phyloP scores from a whole-genome alignment of 2,113 vertebrate genomes.

The Apaloderma vittatum region DNA sequence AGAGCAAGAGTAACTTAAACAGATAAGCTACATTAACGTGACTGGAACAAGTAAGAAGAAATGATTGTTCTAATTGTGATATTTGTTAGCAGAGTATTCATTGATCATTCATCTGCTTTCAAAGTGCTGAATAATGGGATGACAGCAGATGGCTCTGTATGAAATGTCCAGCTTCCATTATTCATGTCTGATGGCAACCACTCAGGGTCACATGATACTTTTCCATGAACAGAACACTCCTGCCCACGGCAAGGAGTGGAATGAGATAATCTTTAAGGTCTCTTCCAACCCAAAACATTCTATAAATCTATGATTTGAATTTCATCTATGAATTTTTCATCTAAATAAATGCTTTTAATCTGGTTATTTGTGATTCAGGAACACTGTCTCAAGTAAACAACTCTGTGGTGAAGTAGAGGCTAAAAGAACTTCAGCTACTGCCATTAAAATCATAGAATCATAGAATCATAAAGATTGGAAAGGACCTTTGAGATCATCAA shows the following conservation, averaged over 20 bases:
- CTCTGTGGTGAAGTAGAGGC: neutral
- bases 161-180: neutral
- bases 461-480: too few species aligned
- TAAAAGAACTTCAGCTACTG: neutral
- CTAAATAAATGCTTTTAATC: neutral
- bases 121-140: neutral
- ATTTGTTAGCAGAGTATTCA: neutral
- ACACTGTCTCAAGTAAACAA: neutral
- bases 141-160: neutral
- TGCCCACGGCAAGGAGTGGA: neutral
- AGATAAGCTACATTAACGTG: neutral
- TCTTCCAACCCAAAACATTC: neutral
- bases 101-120: neutral
- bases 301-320: neutral
- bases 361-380: neutral
- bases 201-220: neutral
- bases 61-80: neutral
- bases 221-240: neutral
- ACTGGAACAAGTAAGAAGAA: neutral
- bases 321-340: neutral
- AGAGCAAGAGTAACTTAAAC: neutral
- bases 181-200: neutral
- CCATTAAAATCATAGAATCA: too few species aligned
- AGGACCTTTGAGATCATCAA: too few species aligned
- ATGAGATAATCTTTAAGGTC: neutral